Evolutionary conservation across 1,140 invertebrate genomes (phyloP), one percentile per base, ranked within the genome.

Genomic region (Lordiphosa stackelbergi): DNA sequence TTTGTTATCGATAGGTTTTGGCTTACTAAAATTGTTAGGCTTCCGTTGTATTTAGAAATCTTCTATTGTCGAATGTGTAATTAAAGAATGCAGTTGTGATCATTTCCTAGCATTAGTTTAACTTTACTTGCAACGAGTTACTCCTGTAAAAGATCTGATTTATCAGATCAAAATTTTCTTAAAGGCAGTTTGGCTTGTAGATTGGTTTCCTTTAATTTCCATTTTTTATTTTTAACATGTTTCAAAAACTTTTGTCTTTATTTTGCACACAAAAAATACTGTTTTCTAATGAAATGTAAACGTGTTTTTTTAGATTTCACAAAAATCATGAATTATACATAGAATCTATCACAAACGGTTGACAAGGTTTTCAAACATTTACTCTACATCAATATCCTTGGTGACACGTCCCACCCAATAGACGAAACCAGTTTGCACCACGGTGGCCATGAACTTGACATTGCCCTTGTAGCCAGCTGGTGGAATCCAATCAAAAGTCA

Each of bases 381-480:
- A 72, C 60, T 81, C 78, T 45, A 81, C 77, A 65, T 75, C 53
- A 36, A 81, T 42, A 12, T 81, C 75, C 57, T 81, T 81, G 53
- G 75, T 83, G 35, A 81, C 74, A n/a, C 86, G 84, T 7, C 74
- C 70, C 9, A 89, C 88, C 89, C 89, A 89, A 40, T 87, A 89
- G 40, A 83, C 83, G 28, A 77, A 87, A 42, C 87, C 78, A 49
- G 87, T 79, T 53, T 88, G 77, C 5, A 88, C 89, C 5, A 89
- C 81, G 10, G 89, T 89, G 6, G 73, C 87, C 62, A 87, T 77
- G 43, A 89, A 86, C 55, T 73, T 84, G 16, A 89, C 85, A 53
- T 81, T 85, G 57, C 87, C 87, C 42, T 78, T 73, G 43, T 88
- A 77, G 12, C 73, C 64, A 3, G 66, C 63, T 40, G 88, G 88